Base-by-base conservation (phyloP, 2,888 invertebrate species). In the Exocentrus adspersus region DNA sequence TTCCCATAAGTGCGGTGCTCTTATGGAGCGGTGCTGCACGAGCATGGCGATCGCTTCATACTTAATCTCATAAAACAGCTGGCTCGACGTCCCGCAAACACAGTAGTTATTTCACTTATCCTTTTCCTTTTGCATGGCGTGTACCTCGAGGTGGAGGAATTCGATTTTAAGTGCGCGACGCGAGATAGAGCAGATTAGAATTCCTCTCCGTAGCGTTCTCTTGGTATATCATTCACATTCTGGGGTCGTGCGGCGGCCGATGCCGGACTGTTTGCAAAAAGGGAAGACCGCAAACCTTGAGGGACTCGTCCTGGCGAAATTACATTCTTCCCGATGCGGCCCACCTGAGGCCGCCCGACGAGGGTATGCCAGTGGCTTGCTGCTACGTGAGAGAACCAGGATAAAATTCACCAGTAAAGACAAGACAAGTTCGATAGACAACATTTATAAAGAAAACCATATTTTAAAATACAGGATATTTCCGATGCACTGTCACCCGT, bases 291-390 rank as follows among this genome's bases (percentile, higher is more conserved):
- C 79, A 79, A 79, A 71, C 75, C 81, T 78, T 77, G 61, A 70
- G 80, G 80, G 81, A 79, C 79, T 78, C 81, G 80, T 81, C 80
- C 78, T 77, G 76, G 77, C 79, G 78, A 81, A 81, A 81, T 81
- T 81, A 81, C 81, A 81, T 81, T 81, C 81, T 81, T 81, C 78
- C 77, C 74, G 72, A 77, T 72, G 24, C 78, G 76, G 75, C 76
- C 77, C 56, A 45, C 77, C 77, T 77, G 73, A 24, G 24, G n/a
- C 72, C 72, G 41, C 54, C 60, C 50, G 42, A 7, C 9, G 58
- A 56, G 43, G 57, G 62, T 37, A 58, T 51, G 46, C 12, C 21
- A 10, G 28, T 2, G 30, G 28, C n/a, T 16, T 16, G 1, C 24
- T 12, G 30, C 24, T 1, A 16, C 14, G 14, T 9, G 2, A 14